Evolutionary conservation across 2,113 vertebrate species (phyloP), one percentile per base, ranked within the genome.

Genomic region (Mugil cephalus): DNA sequence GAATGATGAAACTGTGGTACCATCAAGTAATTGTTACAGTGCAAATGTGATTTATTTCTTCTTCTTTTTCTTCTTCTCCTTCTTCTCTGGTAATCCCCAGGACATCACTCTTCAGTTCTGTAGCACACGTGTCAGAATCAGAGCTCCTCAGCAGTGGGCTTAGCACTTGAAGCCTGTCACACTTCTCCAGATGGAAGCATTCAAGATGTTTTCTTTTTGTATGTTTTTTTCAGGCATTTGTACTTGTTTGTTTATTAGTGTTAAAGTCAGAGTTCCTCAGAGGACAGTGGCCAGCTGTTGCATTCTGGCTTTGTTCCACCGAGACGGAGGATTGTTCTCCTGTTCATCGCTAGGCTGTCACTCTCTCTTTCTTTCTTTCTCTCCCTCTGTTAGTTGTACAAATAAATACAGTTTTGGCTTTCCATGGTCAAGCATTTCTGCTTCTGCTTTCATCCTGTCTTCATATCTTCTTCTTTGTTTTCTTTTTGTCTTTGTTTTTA

Each of bases 271-370:
- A 93, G 3, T 94, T 94, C 4, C 96, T 95, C 0, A 91, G 96
- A 10, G 95, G 95, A 8, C 95, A 86, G 84, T 78, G 76, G 84
- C 91, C 93, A 93, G 91, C 96, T 2, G 96, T 95, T 82, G 94
- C 87, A 45, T 95, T 95, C 0, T 92, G 76, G 94, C 61, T 95
- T 93, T 50, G 94, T 94, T 7, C 94, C 94, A 3, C 77, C 18
- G 60, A 93, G 91, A 69, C 91, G 91, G 92, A 10, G 91, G 68
- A 82, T 66, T 82, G 78, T 82, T 87, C 84, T 88, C 79, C 76
- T 86, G 55, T 51, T 80, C 78, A 88, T 88, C 60, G 69, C 90
- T 73, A 47, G 51, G 60, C 82, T 90, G 79, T 89, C 86, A 72
- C 80, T 85, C 74, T 69, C 67, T 83, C 40, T 68, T 46, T 53